Base-by-base conservation (phyloP, 2,113 vertebrate species). In the Bubo blakistoni region DNA sequence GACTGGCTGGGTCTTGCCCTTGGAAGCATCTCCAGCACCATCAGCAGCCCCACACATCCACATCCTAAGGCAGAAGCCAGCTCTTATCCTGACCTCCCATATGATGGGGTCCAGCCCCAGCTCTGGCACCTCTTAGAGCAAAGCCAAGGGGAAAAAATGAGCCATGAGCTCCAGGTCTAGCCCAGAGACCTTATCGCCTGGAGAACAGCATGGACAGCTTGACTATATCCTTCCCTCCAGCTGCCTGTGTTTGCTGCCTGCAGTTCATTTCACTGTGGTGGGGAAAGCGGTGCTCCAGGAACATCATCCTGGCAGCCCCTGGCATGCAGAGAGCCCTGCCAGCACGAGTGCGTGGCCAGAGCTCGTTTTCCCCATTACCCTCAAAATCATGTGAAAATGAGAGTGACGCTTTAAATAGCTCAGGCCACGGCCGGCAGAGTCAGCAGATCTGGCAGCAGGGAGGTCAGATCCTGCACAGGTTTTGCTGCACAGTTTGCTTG, bases 191-290 rank as follows among this genome's bases (percentile, higher is more conserved):
- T 12, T n/a, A 40, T 7, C 22, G 0, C 24, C 46, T 0, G 1
- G 22, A 67, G 69, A 34, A 15, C 46, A 59, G 25, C 61, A 22
- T 1, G 32, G 44, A 27, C 86, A 81, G 15, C 73, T 8, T 7
- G 34, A 8, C n/a, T 6, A 0, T 18, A 42, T 20, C 32, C 42
- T 42, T 47, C 85, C 72, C 74, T 70, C 11, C 78, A 61, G 57
- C 30, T 59, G 73, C 62, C 10, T 46, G 25, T 4, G 3, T 29
- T 27, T 66, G 55, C 61, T 66, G 66, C 67, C 49, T 36, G 74
- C 2, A 2, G 26, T 49, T 69, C 1, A 0, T 14, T n/a, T 51
- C 55, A 46, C 25, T 1, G 1, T 0, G 3, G n/a, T 2, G 24
- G 34, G 16, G 34, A 49, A 30, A 25, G 5, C 18, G 1, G 36